Conservation (phyloP, 1,140 invertebrate genomes). For the Mercenaria mercenaria region DNA sequence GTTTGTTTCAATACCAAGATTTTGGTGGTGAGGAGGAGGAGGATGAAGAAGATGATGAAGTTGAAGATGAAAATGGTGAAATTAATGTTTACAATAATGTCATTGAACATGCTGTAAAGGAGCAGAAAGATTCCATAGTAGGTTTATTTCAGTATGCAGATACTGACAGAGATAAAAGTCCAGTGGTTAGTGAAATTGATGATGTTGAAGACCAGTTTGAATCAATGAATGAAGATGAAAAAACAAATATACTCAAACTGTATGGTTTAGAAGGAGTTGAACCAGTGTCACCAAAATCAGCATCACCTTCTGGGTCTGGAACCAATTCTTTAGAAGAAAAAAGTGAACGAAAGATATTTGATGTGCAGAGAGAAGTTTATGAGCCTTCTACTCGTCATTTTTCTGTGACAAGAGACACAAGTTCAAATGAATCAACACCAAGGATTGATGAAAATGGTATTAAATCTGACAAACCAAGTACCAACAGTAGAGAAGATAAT, state of each 20-base stretch:
- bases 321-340: not conserved
- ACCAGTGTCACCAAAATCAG: conserved; percentile 56
- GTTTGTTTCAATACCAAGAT: conserved; percentile 48
- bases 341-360: not conserved
- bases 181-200: conserved; percentile 38
- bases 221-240: conserved; percentile 52
- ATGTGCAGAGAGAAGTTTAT: conserved; percentile 63
- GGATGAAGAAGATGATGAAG: conserved; percentile 44
- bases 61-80: conserved; percentile 20
- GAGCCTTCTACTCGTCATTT: conserved; percentile 40
- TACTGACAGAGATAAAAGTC: conserved; percentile 36
- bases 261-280: conserved; percentile 59
- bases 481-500: not conserved
- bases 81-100: not conserved
- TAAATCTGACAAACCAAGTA: not conserved
- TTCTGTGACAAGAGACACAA: conserved; percentile 52
- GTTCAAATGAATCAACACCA: conserved; percentile 51
- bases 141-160: conserved; percentile 58
- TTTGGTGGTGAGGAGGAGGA: not conserved
- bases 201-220: conserved; percentile 32
- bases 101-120: not conserved
- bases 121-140: conserved; percentile 11
- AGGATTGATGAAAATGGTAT: conserved; percentile 2
- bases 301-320: conserved; percentile 30
- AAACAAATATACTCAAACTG: conserved; percentile 46